Evolutionary conservation across 2,113 vertebrate species (phyloP).

Genomic region (Petrocephalus zakoni): DNA sequence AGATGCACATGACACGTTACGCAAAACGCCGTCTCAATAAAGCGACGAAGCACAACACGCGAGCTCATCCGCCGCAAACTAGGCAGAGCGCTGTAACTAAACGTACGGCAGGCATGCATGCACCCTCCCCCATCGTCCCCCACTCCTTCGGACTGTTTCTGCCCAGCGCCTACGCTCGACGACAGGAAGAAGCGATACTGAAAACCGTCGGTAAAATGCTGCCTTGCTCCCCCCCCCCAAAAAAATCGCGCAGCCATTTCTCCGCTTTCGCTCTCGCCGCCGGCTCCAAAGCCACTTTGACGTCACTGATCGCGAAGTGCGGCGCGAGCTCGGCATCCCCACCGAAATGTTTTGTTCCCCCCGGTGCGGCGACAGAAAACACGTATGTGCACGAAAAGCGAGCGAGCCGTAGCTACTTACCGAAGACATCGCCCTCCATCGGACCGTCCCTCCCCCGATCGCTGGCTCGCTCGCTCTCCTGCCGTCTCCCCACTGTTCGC

Average conservation of each 20-base stretch:
- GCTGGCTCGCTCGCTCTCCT: background rate
- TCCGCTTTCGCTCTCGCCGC: background rate
- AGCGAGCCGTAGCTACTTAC: constrained; percentile 18
- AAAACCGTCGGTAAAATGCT: constrained; percentile 16
- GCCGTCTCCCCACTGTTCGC: background rate
- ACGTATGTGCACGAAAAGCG: background rate
- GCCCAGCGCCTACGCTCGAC: background rate
- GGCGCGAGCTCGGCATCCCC: background rate
- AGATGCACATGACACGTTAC: background rate
- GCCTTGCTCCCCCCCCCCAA: background rate
- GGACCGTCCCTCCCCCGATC: constrained; percentile 1
- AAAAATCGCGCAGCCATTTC: constrained; percentile 18
- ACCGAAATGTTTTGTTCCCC: background rate
- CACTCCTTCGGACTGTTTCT: constrained; percentile 15
- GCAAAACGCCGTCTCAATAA: background rate
- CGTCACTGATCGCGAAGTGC: background rate
- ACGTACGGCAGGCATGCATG: background rate
- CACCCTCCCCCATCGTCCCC: constrained; percentile 9
- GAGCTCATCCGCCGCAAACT: background rate
- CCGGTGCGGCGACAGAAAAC: background rate
- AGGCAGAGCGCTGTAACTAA: constrained; percentile 6
- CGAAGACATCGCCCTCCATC: constrained; percentile 18
- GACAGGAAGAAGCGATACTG: background rate
- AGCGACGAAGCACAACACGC: background rate
- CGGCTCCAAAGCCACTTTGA: background rate